Evolutionary conservation across 2,888 invertebrate genomes (phyloP), one percentile per base, ranked within the genome.

Genomic region (Abscondita cerata): DNA sequence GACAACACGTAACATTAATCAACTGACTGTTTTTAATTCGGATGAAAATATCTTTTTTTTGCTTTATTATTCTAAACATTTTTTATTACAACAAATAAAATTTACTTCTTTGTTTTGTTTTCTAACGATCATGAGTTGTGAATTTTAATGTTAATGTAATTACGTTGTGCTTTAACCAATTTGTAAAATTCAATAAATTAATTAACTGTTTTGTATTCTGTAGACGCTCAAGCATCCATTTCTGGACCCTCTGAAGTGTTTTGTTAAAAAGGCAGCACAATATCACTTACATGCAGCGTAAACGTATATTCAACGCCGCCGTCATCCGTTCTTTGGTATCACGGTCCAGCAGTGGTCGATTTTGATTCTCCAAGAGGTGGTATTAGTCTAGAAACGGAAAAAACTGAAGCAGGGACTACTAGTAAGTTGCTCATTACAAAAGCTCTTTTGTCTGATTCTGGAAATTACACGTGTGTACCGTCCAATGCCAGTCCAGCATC

Each of bases 391-490:
- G 91, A 93, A 79, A 93, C 93, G 16, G 93, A 93, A 79, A 92
- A 92, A 76, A 89, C 92, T 52, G 87, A 87, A 71, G 89, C 91
- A 55, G 90, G 93, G 63, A 93, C 93, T 59, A 93, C 93, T 71
- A 89, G 93, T 78, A 86, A 86, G 72, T 85, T 95, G 68, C 86
- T 93, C 72, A 92, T 95, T 75, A 92, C 93, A 58, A 89, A 93
- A 74, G 95, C 95, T 41, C 87, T 91, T 70, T 87, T 93, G 38
- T 83, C 89, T 57, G 93, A 94, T 83, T 92, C 90, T 46, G 95
- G 95, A 72, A 94, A 94, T 84, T 95, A 95, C 80, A 95, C 95
- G 62, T 95, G 95, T 80, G 90, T 91, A 71, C 94, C 95, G 58
- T 88, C 89, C 78, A 91, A 91, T 73, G 92, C 92, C 51, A 89